Percentiles rank a stretch among this genome's conserved stretches.
phyloP scores from a whole-genome alignment of 2,888 invertebrate species.

The Gymnocheta viridis region DNA sequence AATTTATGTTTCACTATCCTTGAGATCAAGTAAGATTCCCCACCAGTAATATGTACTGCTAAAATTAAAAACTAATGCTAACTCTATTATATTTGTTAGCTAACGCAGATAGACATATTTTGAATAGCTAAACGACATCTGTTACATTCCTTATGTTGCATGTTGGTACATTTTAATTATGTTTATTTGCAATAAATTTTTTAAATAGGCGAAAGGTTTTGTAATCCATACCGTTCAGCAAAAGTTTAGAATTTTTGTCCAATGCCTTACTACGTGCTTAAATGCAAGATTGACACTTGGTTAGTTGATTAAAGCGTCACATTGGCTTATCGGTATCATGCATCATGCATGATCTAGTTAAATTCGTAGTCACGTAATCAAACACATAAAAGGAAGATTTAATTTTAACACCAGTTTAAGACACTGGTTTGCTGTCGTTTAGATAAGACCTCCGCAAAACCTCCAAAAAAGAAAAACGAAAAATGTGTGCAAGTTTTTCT shows the following conservation, averaged over 20 bases:
- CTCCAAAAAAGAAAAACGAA: conserved; percentile 40
- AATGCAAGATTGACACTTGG: conserved; percentile 58
- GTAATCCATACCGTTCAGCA: conserved; percentile 16
- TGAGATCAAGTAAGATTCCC: too few relatives aligned
- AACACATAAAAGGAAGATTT: conserved; percentile 55
- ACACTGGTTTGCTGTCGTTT: background rate
- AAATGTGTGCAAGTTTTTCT: conserved; percentile 42
- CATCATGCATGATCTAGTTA: conserved; percentile 29
- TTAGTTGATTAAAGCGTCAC: conserved; percentile 36
- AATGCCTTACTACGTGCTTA: conserved; percentile 48
- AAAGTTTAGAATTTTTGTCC: conserved; percentile 42
- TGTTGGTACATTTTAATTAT: background rate
- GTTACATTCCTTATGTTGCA: background rate
- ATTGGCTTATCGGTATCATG: conserved; percentile 33
- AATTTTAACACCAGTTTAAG: conserved; percentile 58
- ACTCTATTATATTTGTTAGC: background rate
- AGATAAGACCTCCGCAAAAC: conserved; percentile 40
- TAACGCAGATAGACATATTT: background rate
- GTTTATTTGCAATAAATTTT: background rate
- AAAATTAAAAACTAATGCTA: too few relatives aligned
- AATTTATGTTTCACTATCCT: too few relatives aligned
- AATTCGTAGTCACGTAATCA: conserved; percentile 38
- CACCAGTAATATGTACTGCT: too few relatives aligned
- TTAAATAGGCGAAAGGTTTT: conserved; percentile 7
- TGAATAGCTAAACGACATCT: background rate